These are phyloP conservation scores for Nomada goodeniana DNA, from an alignment of 2,888 invertebrate genomes.

Conservation along the genomic window DNA sequence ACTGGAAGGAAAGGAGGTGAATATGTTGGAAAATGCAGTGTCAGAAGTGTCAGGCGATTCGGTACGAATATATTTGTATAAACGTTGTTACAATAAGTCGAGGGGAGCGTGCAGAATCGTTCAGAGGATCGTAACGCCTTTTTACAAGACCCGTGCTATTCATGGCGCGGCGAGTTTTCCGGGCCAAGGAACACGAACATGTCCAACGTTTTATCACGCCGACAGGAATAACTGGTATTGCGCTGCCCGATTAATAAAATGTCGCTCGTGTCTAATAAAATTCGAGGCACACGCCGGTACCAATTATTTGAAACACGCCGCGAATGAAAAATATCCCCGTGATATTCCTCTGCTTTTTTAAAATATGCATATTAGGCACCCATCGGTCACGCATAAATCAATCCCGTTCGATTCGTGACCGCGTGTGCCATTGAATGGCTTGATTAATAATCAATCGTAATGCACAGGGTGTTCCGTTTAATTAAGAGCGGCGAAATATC, in stretches of 20 bases:
- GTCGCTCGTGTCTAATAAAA: background rate
- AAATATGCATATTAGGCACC: background rate
- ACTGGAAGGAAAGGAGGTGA: too few relatives aligned
- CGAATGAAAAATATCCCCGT: background rate
- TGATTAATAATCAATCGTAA: too few relatives aligned
- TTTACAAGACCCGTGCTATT: slow-evolving; percentile 39
- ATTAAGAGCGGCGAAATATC: too few relatives aligned
- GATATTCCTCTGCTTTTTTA: background rate
- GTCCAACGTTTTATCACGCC: slow-evolving; percentile 15
- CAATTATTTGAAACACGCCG: background rate
- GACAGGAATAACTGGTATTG: slow-evolving; percentile 3
- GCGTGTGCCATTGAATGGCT: background rate
- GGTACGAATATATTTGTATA: slow-evolving; percentile 5
- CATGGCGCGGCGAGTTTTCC: slow-evolving; percentile 12
- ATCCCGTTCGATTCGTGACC: too few relatives aligned
- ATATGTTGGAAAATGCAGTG: background rate
- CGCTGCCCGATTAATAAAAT: slow-evolving; percentile 23
- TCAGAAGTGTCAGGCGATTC: background rate
- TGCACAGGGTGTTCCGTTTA: too few relatives aligned
- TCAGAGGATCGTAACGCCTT: slow-evolving; percentile 39
- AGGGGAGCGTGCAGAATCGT: slow-evolving; percentile 39
- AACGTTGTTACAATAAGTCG: slow-evolving; percentile 44
- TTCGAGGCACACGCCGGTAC: background rate
- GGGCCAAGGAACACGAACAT: slow-evolving; percentile 1
- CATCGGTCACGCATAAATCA: background rate